Evolutionary conservation across 2,888 invertebrate species (phyloP), one percentile per base, ranked within the genome.

Genomic region (Tricholauxania praeusta): DNA sequence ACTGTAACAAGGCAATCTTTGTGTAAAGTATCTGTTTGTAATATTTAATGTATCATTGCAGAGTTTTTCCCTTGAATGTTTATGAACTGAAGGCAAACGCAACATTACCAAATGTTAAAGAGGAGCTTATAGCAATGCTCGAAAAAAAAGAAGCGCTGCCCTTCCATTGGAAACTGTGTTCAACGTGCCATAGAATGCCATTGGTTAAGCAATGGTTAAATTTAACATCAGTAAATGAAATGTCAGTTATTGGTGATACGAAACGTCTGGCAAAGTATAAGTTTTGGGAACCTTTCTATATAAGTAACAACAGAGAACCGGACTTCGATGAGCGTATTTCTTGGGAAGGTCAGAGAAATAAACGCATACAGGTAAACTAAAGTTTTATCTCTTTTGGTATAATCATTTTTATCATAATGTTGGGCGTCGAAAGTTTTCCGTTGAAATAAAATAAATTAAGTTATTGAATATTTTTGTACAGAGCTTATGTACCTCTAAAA

Each of bases 241-340:
- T 83, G 2, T 32, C 78, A 1, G 48, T 84, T 8, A 95, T 95
- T 84, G 92, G 94, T 84, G 90, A 93, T 15, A 93, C 93, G 1
- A 93, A 94, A 82, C 89, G 96, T 32, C 91, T 89, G 64, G 92
- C 92, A 2, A 89, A 89, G 77, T 93, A 90, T 82, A 88, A 90
- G 14, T 92, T 92, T 82, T 97, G 96, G 96, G 96, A 97, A 85
- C 97, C 97, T 1, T 96, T 97, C 81, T 97, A 93, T 83, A 94
- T 97, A 69, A 96, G 96, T 28, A 95, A 96, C 1, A 94, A 96
- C 83, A 88, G 89, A n/a, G 96, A 96, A 76, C 96, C 96, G 0
- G 88, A 93, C 71, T 97, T 96, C 85, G 96, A 97, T 79, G 96
- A 96, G 85, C 90, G 96, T 78, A 91, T 97, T 74, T 94, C 94